Evolutionary conservation across 2,797 vertebrate species (phyloP).

Genomic region (Hyperoplus lanceolatus): DNA sequence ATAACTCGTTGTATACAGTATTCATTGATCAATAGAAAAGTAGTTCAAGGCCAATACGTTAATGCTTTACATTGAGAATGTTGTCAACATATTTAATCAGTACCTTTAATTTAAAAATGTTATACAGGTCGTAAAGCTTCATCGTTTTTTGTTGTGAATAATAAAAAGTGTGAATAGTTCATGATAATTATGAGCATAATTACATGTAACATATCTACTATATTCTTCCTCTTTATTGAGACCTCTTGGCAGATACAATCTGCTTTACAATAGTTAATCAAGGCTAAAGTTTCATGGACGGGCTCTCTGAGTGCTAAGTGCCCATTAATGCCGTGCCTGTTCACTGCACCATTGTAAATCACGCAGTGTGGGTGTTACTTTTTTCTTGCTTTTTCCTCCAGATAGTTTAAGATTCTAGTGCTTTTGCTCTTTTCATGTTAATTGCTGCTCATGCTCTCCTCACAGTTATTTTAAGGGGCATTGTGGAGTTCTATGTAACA

Average conservation of each 20-base stretch:
- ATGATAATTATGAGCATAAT: not conserved
- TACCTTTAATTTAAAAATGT: not conserved
- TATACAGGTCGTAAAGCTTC: not conserved
- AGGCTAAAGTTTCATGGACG: not conserved
- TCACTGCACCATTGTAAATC: slow-evolving; percentile 11
- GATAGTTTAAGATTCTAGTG: slow-evolving; percentile 14
- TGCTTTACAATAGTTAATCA: not conserved
- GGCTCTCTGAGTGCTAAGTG: not conserved
- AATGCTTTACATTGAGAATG: not conserved
- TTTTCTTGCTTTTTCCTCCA: slow-evolving; percentile 5
- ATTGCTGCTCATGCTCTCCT: slow-evolving; percentile 1
- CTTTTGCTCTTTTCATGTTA: slow-evolving; percentile 22
- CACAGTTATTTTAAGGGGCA: not conserved
- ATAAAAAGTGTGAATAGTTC: not conserved
- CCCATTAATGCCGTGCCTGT: slow-evolving; percentile 14
- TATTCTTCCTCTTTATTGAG: not conserved
- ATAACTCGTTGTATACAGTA: no score
- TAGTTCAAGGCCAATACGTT: no score
- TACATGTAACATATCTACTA: not conserved
- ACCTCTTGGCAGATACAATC: not conserved
- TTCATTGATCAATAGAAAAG: no score
- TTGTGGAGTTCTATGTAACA: not conserved
- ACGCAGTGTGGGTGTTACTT: slow-evolving; percentile 30
- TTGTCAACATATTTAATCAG: not conserved
- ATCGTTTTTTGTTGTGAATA: not conserved